These are phyloP conservation scores for Chloebia gouldiae DNA, from an alignment of 2,113 vertebrate species.

Conservation along the genomic window DNA sequence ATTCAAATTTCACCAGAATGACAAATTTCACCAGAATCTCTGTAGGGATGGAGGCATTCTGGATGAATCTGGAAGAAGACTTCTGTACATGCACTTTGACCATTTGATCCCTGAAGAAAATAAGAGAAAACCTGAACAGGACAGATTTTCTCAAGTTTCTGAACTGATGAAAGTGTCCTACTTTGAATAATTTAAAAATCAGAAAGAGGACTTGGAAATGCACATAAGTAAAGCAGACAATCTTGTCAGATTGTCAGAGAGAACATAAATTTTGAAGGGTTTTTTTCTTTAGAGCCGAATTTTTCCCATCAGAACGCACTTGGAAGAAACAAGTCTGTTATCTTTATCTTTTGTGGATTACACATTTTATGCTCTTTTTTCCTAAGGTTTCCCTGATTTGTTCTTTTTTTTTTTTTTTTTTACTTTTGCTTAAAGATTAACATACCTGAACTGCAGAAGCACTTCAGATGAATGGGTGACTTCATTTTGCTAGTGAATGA, in stretches of 20 bases:
- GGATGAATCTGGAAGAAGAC: not conserved
- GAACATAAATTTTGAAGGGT: not conserved
- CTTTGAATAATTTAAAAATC: not conserved
- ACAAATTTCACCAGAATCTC: not conserved
- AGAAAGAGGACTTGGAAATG: not conserved
- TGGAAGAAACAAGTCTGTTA: not conserved
- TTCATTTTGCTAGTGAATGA: not conserved
- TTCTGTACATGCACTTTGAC: not conserved
- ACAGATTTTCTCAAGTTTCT: not conserved
- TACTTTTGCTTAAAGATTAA: not conserved
- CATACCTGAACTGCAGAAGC: not conserved
- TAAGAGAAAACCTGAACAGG: not conserved
- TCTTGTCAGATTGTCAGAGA: not conserved
- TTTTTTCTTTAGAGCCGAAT: not conserved
- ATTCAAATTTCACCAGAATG: accelerated
- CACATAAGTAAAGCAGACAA: not conserved
- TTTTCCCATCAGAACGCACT: not conserved
- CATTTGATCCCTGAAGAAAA: not conserved
- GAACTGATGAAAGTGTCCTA: not conserved
- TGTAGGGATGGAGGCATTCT: not conserved
- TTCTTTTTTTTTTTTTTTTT: not conserved
- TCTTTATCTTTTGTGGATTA: not conserved
- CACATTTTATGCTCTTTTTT: not conserved
- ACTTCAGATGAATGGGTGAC: not conserved
- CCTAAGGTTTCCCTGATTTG: not conserved